Base-by-base conservation (phyloP, 2,888 invertebrate genomes). In the Chloroclysta siterata region DNA sequence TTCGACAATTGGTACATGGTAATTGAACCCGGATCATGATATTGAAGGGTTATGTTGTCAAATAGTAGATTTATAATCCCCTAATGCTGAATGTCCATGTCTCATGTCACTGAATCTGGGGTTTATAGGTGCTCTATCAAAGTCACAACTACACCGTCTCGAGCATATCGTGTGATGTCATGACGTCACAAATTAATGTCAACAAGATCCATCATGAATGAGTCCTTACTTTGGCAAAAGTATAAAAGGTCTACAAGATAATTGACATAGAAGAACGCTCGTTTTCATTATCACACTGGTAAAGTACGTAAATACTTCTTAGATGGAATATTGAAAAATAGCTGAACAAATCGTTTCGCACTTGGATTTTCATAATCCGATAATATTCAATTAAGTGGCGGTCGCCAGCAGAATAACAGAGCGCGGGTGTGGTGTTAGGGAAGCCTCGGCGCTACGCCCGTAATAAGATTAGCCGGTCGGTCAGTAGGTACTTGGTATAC, bases 391-490 rank as follows among this genome's bases (percentile, higher is more conserved):
- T 83, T 83, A 78, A 73, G 70, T 53, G 58, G 69, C 78, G 75
- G 80, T 77, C 77, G 76, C 80, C 75, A 78, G 72, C 69, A 72
- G 79, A 80, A 85, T 84, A 83, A 82, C 79, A 79, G 77, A 74
- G 77, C 74, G 73, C 74, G 77, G 72, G 73, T 74, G 76, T 74
- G 72, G 75, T 82, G 80, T 83, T 85, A 89, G 80, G 84, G 90
- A 90, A 90, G 87, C 89, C 89, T 83, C 82, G 80, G 72, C 79
- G 82, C 77, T 84, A 78, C 84, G 77, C 74, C 72, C 76, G 72
- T 90, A 90, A 91, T 86, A 77, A 87, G 89, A 90, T 91, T 90
- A 90, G 73, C 71, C 75, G 59, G 78, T 71, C 73, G 60, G 79
- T 71, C 73, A 78, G 74, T 71, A 22, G 22, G 74, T 71, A 56